phyloP scores from a whole-genome alignment of 2,113 vertebrate genomes.

The Ammodytes marinus region DNA sequence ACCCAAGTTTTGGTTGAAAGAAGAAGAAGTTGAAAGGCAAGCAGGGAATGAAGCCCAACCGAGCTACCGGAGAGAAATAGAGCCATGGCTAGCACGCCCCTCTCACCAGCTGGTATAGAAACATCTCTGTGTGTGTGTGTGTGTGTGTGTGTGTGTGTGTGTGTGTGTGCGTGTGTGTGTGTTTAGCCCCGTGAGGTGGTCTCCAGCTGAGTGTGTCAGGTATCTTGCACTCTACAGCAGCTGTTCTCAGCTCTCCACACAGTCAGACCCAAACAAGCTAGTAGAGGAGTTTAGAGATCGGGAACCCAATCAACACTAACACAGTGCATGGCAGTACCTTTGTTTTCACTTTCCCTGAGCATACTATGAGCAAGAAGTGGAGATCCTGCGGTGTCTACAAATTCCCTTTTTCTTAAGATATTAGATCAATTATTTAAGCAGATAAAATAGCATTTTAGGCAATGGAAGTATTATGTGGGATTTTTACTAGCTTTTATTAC shows the following conservation, averaged over 20 bases:
- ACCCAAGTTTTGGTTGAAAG: slow-evolving; percentile 21
- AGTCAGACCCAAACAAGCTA: slow-evolving; percentile 45
- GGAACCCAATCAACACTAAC: slow-evolving; percentile 32
- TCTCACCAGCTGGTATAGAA: slow-evolving; percentile 1
- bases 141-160: neutral
- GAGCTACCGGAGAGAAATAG: neutral
- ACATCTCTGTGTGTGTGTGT: slow-evolving; percentile 41
- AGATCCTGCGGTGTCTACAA: slow-evolving; percentile 4
- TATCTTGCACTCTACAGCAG: slow-evolving; percentile 54
- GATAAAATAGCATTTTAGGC: neutral
- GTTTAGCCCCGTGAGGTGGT: slow-evolving; percentile 24
- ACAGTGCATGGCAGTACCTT: neutral
- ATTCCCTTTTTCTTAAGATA: neutral
- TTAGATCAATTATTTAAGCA: neutral
- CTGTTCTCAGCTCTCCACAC: slow-evolving; percentile 59
- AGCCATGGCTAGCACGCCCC: neutral
- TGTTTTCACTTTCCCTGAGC: slow-evolving; percentile 1
- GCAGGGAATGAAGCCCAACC: neutral
- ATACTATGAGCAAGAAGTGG: neutral
- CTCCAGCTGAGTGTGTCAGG: slow-evolving; percentile 71
- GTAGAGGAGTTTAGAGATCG: slow-evolving; percentile 29
- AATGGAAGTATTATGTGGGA: neutral
- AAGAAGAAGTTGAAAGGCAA: slow-evolving; percentile 38
- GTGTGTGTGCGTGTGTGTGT: slow-evolving; percentile 3
- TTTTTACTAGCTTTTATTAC: neutral